phyloP scores from a whole-genome alignment of 2,797 vertebrate species.

The Sylvilagus floridanus region DNA sequence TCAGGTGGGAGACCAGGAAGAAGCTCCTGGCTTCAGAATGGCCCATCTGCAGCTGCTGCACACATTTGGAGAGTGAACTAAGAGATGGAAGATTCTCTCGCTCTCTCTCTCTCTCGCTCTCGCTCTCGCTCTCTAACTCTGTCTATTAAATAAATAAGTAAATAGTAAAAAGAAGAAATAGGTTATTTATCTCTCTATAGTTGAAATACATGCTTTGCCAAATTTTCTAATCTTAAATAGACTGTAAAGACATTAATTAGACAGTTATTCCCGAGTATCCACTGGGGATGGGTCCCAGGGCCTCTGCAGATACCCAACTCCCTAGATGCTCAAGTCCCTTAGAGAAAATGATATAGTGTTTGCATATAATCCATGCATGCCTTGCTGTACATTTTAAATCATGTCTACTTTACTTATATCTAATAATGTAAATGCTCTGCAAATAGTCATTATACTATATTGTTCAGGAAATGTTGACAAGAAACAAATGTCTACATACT shows the following conservation, averaged over 20 bases:
- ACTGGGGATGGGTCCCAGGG: background rate
- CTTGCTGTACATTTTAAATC: background rate
- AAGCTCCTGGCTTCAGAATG: too few relatives aligned
- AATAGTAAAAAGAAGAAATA: too few relatives aligned
- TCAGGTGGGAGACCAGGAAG: too few relatives aligned
- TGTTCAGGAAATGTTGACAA: background rate
- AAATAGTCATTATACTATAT: background rate
- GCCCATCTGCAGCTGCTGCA: too few relatives aligned
- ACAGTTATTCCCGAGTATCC: background rate
- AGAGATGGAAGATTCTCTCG: too few relatives aligned
- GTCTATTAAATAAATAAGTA: too few relatives aligned
- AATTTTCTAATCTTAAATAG: conserved; percentile 35
- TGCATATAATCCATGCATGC: background rate
- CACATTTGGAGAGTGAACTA: too few relatives aligned
- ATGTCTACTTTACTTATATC: background rate
- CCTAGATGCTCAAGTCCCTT: background rate
- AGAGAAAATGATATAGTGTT: background rate
- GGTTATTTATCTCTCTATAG: background rate
- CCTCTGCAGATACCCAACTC: background rate
- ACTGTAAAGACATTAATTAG: background rate
- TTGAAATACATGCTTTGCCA: background rate
- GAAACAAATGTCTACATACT: background rate
- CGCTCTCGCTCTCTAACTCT: too few relatives aligned
- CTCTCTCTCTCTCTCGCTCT: too few relatives aligned
- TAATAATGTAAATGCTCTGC: background rate